Percentiles rank a stretch among this genome's conserved stretches.
Evolutionary conservation across 2,113 vertebrate species (phyloP).

Genomic region (Ptilorrhoa leucosticta): DNA sequence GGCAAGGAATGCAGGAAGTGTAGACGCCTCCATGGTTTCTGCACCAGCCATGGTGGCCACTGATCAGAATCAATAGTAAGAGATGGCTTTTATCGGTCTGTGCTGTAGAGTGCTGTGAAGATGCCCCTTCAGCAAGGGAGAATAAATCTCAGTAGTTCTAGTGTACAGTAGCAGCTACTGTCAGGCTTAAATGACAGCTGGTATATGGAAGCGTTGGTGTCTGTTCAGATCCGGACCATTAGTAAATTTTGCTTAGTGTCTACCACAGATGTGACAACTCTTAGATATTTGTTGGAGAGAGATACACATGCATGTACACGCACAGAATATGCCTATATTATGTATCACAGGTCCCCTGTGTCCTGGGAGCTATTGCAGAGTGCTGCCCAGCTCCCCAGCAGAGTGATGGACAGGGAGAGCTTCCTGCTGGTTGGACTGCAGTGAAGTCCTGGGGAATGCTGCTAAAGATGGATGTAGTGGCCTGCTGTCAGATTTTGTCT

Average conservation of each 20-base stretch:
- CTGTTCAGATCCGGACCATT: neutral
- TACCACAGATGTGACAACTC: neutral
- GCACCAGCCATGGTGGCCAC: fast-evolving
- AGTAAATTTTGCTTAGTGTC: neutral
- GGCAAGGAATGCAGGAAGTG: neutral
- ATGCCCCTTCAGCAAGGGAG: neutral
- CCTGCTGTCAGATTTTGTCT: neutral
- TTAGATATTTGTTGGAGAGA: neutral
- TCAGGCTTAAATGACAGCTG: too few relatives aligned
- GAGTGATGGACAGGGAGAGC: neutral
- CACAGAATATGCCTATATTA: fast-evolving
- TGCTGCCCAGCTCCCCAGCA: neutral
- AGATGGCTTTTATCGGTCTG: neutral
- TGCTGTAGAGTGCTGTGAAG: neutral
- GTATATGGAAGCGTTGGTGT: neutral
- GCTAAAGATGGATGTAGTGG: neutral
- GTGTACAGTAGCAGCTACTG: neutral
- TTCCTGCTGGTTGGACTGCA: neutral
- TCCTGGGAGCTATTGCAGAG: neutral
- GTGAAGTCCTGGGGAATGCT: neutral
- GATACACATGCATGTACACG: fast-evolving
- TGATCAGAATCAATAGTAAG: neutral
- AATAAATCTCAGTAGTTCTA: neutral
- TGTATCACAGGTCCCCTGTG: neutral
- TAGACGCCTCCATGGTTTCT: fast-evolving